Base-by-base conservation (phyloP, 2,113 vertebrate species). In the Lipotes vexillifer region DNA sequence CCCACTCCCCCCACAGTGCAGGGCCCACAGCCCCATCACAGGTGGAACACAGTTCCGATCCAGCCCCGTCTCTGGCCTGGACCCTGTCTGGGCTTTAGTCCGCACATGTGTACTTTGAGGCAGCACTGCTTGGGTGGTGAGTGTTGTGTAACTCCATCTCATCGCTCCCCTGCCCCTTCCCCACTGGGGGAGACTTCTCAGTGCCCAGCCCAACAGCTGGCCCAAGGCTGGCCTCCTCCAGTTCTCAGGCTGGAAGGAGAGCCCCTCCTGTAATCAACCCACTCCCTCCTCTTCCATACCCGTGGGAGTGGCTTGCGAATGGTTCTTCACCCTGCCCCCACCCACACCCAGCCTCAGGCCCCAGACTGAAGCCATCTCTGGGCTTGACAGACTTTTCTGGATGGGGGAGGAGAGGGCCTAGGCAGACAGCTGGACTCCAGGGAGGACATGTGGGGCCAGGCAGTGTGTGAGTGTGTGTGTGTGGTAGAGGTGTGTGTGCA, bases 171-270 rank as follows among this genome's bases (percentile, higher is more conserved):
- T 86, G 41, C 25, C 75, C 41, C 29, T n/a, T 77, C 85, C 38
- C 77, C 55, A 55, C 61, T n/a, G 2, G 69, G 86, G 69, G 90
- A 92, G 69, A 66, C 63, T 93, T 83, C 88, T 75, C 72, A 52
- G 91, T 94, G 92, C 94, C 96, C 75, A 87, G 61, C 83, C 80
- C 75, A 66, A 81, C 97, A 98, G 97, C 97, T 98, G 98, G 91
- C 46, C 90, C 83, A 59, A 85, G 83, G 69, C 96, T 83, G 71
- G 93, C 93, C 96, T 94, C 92, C 94, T 46, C 86, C 65, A 83
- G 88, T 91, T 97, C 86, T 80, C 94, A 92, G 71, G 89, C 95
- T 59, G 65, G 63, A 83, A 86, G 91, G 52, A 63, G 85, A 93
- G 61, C 68, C 91, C 72, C 78, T 93, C 68, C 68, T 92, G 12